Percentiles rank a stretch among this genome's conserved stretches.
Conservation (phyloP, 2,113 vertebrate species). For the human region GRCh38 chr1:112651001-112651500, state of each 20-base stretch:
- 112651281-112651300: background rate
- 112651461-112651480: background rate
- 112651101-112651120: background rate
- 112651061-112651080: background rate
- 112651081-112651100: background rate
- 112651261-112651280: slow-evolving; percentile 21
- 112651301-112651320: background rate
- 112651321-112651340: slow-evolving; percentile 24
- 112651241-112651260: background rate
- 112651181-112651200: slow-evolving; percentile 9
- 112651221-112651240: background rate
- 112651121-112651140: background rate
- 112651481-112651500: background rate
- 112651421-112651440: background rate
- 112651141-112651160: background rate
- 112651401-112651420: background rate
- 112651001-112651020: background rate
- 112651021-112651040: background rate
- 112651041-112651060: background rate
- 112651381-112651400: background rate
- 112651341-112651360: background rate
- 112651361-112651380: background rate
- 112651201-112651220: slow-evolving; percentile 4
- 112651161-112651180: background rate
- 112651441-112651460: background rate